phyloP scores from a whole-genome alignment of 2,797 vertebrate species.

The Florisuga fusca region DNA sequence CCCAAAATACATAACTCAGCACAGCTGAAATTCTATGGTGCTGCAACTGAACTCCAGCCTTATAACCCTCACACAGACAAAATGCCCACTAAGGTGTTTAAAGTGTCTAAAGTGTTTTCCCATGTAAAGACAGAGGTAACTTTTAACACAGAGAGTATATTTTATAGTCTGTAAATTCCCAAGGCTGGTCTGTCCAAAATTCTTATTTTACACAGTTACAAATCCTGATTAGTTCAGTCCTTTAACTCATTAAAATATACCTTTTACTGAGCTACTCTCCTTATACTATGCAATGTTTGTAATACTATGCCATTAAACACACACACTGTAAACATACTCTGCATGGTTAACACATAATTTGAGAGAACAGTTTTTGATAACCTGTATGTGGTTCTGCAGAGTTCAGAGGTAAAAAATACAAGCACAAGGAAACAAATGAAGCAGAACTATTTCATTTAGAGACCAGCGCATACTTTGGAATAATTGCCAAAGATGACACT shows the following conservation, averaged over 20 bases:
- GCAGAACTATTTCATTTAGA: not conserved
- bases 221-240: not conserved
- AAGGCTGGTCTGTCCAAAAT: not conserved
- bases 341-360: constrained; percentile 10
- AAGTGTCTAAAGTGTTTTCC: not conserved
- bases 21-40: not conserved
- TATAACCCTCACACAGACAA: not conserved
- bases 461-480: not conserved
- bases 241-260: not conserved
- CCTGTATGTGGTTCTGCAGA: not conserved
- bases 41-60: not conserved
- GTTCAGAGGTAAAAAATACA: not conserved
- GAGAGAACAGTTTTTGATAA: constrained; percentile 18
- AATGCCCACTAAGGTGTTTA: not conserved
- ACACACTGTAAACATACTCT: not conserved
- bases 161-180: not conserved
- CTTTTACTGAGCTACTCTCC: not conserved
- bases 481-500: not conserved
- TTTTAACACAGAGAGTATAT: not conserved
- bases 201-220: not conserved
- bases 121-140: not conserved
- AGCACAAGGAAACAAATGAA: not conserved
- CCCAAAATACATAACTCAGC: not conserved
- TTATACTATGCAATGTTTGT: not conserved
- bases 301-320: not conserved